These are phyloP conservation scores for Erebia palarica DNA, from an alignment of 2,888 invertebrate species.

Conservation along the genomic window DNA sequence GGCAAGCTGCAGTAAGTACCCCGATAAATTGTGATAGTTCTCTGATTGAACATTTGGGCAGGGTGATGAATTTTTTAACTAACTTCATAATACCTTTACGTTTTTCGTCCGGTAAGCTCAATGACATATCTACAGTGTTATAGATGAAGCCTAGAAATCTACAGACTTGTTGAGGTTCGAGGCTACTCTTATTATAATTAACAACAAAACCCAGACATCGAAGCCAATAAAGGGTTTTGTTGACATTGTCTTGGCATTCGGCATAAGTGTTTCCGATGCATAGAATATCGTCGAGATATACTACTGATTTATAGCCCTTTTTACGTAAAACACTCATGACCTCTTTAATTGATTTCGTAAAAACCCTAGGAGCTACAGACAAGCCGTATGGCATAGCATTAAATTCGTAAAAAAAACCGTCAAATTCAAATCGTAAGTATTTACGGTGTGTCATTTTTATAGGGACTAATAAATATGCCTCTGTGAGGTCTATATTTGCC, in stretches of 20 bases:
- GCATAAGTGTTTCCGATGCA: constrained; percentile 30
- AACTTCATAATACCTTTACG: constrained; percentile 24
- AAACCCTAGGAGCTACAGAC: background rate
- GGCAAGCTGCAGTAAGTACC: constrained; percentile 29
- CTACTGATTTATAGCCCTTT: constrained; percentile 26
- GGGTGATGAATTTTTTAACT: constrained; percentile 15
- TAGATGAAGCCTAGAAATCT: constrained; percentile 31
- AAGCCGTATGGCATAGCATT: constrained; percentile 28
- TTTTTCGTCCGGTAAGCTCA: constrained; percentile 30
- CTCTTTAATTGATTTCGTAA: background rate
- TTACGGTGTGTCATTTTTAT: constrained; percentile 14
- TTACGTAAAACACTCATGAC: background rate
- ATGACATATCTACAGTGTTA: constrained; percentile 16
- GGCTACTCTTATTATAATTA: constrained; percentile 29
- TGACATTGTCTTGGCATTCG: too few species aligned
- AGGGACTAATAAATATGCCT: constrained; percentile 31
- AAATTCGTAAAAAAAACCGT: constrained; percentile 27
- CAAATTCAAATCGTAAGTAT: constrained; percentile 22
- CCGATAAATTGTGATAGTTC: constrained; percentile 31
- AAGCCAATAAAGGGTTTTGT: constrained; percentile 27
- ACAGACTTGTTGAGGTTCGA: constrained; percentile 26
- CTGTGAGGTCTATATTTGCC: constrained; percentile 29
- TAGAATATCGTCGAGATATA: constrained; percentile 34
- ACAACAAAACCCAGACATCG: constrained; percentile 35
- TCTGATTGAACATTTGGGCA: constrained; percentile 24